Evolutionary conservation across 2,888 invertebrate genomes (phyloP), one percentile per base, ranked within the genome.

Genomic region (Carpatolechia fugitivella): DNA sequence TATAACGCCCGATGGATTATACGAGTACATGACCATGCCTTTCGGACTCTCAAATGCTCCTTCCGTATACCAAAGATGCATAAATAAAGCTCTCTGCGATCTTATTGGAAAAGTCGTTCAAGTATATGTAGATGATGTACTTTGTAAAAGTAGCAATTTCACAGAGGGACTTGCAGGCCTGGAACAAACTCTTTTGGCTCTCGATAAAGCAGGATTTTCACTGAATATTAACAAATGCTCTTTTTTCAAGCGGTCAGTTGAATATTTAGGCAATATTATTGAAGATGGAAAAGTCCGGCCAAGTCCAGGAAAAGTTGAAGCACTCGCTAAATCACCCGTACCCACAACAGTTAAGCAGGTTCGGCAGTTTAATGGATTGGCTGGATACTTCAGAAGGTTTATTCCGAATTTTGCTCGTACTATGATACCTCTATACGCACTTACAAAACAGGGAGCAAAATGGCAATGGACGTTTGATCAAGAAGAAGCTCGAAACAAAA

Each of bases 71-170:
- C 66, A 69, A 38, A 33, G 65, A 0, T 59, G 60, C 18, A 69
- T 67, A 0, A 69, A 66, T 16, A 36, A 54, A 6, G 63, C 66
- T 0, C 35, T 62, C 30, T 52, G 18, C 0, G 31, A 52, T 0
- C 46, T 65, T 4, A 7, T 56, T 3, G 33, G 6, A 6, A 13
- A 46, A 40, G 11, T 7, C 1, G 60, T 58, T 6, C 65, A 65
- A 7, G 69, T 70, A 0, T 73, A 74, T 29, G 53, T 72, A 0
- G 72, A 73, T 60, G 73, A 73, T 29, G 71, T 73, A 0, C 10
- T 72, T 0, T 53, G 41, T 4, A 69, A 68, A 54, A 60, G 64
- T 33, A 7, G n/a, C 0, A 40, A 62, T 20, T 60, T 68, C 14
- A 0, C 44, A 0, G 48, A 56, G 4, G 69, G 69, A 0, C 11